These are phyloP conservation scores for Ditylenchus weischeri DNA, from an alignment of 2,888 invertebrate species.

Conservation along the genomic window DNA sequence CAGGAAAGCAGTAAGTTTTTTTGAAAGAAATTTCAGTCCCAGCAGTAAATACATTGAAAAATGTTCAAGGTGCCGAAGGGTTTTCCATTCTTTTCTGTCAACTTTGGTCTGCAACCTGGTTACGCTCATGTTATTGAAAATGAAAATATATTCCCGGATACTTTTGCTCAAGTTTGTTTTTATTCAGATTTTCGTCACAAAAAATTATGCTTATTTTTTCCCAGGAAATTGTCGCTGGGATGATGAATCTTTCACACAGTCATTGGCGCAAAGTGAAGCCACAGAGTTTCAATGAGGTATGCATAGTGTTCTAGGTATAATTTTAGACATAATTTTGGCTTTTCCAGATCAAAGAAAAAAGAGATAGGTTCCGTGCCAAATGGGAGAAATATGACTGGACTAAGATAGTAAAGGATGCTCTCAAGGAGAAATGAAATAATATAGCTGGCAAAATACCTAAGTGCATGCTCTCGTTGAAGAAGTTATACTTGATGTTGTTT, in stretches of 20 bases:
- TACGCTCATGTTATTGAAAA: slow-evolving; percentile 97
- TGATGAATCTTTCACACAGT: slow-evolving; percentile 77
- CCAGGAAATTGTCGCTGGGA: slow-evolving; percentile 85
- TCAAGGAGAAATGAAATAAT: not conserved
- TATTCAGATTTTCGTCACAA: not conserved
- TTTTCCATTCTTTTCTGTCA: slow-evolving; percentile 87
- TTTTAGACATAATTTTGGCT: too few relatives aligned
- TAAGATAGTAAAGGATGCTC: slow-evolving; percentile 18
- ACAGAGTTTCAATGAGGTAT: slow-evolving; percentile 70
- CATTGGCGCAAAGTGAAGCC: slow-evolving; percentile 79
- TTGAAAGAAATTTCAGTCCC: too few relatives aligned
- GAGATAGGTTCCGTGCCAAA: slow-evolving; percentile 21
- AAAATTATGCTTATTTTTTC: slow-evolving; percentile 27
- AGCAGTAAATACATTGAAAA: too few relatives aligned
- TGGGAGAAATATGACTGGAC: slow-evolving; percentile 43
- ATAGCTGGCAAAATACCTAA: too few relatives aligned
- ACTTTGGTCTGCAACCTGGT: slow-evolving; percentile 81
- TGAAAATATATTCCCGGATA: slow-evolving; percentile 76
- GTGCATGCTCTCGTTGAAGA: too few relatives aligned
- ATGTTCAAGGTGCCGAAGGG: slow-evolving; percentile 71
- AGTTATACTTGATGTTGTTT: too few relatives aligned
- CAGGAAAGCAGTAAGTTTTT: slow-evolving; percentile 68
- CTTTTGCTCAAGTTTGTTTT: slow-evolving; percentile 77
- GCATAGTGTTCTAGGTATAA: too few relatives aligned
- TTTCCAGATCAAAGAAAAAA: slow-evolving; percentile 24